Percentiles rank a stretch among this genome's conserved stretches.
Conservation (phyloP, 2,888 invertebrate genomes). For the Cryptus viduatorius region DNA sequence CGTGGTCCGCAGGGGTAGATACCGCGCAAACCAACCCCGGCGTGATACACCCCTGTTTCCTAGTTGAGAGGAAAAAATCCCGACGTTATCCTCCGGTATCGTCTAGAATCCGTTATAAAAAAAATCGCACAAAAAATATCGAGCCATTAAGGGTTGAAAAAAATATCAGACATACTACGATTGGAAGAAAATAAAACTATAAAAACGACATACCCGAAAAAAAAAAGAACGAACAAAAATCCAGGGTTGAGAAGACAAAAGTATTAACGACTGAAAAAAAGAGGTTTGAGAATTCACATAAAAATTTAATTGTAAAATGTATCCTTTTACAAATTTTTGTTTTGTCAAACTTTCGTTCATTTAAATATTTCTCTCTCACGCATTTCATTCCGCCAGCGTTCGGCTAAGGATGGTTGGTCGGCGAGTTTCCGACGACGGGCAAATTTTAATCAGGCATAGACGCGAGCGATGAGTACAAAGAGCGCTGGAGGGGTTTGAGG, state of each 20-base stretch:
- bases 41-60: slow-evolving; percentile 53
- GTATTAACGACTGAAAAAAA: slow-evolving; percentile 36
- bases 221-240: slow-evolving; percentile 33
- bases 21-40: slow-evolving; percentile 49
- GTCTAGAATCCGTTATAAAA: slow-evolving; percentile 55
- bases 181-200: slow-evolving; percentile 60
- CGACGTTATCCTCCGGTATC: slow-evolving; percentile 50
- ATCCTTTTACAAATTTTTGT: background rate
- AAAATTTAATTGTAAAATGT: background rate
- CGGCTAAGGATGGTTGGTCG: slow-evolving; percentile 29
- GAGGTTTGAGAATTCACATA: background rate
- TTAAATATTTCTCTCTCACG: background rate
- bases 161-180: slow-evolving; percentile 45
- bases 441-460: slow-evolving; percentile 82
- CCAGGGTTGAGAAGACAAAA: slow-evolving; percentile 47
- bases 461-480: slow-evolving; percentile 62
- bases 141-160: slow-evolving; percentile 15
- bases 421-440: slow-evolving; percentile 66
- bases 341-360: background rate
- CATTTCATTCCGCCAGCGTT: background rate
- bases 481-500: slow-evolving; percentile 9
- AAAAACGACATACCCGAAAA: background rate
- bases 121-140: slow-evolving; percentile 16
- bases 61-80: slow-evolving; percentile 37
- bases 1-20: slow-evolving; percentile 43